These are phyloP conservation scores for Oryzias sinensis DNA, from an alignment of 2,797 vertebrate genomes.

Conservation along the genomic window DNA sequence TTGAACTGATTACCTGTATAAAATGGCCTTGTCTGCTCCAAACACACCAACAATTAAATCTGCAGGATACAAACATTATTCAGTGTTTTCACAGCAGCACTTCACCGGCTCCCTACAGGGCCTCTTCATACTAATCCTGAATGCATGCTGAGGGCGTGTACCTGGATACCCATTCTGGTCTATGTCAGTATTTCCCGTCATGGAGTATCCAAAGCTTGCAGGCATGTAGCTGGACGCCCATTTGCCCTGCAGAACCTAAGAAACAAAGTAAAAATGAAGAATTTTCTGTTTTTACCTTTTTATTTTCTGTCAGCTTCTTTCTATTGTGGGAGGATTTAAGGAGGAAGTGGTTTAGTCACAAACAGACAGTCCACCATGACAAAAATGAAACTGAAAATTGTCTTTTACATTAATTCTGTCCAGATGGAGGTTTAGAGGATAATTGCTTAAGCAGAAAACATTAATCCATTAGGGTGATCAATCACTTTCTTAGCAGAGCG, in stretches of 20 bases:
- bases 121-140: neutral
- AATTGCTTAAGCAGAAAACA: no score
- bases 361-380: no score
- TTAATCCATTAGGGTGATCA: no score
- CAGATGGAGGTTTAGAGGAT: no score
- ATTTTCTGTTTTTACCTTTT: neutral
- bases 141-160: slow-evolving; percentile 45
- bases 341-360: no score
- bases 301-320: neutral
- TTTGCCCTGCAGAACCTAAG: slow-evolving; percentile 86
- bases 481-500: no score
- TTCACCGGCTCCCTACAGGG: slow-evolving; percentile 5
- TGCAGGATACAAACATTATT: slow-evolving; percentile 60
- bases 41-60: slow-evolving; percentile 91
- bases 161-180: slow-evolving; percentile 96
- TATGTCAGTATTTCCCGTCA: slow-evolving; percentile 91
- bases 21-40: slow-evolving; percentile 86
- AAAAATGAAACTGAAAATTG: no score
- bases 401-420: no score
- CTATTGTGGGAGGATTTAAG: no score
- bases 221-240: slow-evolving; percentile 91
- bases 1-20: slow-evolving; percentile 81
- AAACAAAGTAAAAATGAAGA: neutral
- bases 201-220: slow-evolving; percentile 92
- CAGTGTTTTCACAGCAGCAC: slow-evolving; percentile 28